Evolutionary conservation across 2,797 vertebrate species (phyloP).

Genomic region (Rousettus madagascariensis): DNA sequence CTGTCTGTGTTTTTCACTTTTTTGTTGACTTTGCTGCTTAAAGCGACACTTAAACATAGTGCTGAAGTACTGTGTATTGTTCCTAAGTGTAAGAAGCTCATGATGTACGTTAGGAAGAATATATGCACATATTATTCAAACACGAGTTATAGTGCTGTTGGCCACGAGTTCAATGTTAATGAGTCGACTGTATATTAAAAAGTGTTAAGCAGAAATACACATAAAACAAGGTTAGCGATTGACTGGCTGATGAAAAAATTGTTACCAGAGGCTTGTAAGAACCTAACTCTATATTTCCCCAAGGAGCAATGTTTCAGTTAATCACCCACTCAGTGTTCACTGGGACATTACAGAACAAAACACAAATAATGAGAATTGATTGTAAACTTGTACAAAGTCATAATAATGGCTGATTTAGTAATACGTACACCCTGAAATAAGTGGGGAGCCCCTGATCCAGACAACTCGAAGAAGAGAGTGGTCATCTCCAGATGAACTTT

Average conservation of each 20-base stretch:
- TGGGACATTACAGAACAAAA: not conserved
- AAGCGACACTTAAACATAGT: too few species aligned
- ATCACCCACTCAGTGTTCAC: too few species aligned
- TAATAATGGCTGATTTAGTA: not conserved
- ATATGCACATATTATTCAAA: not conserved
- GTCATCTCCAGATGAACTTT: not conserved
- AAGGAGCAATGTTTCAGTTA: not conserved
- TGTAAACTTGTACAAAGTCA: not conserved
- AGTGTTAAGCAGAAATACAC: not conserved
- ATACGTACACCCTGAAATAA: not conserved
- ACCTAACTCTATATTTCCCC: not conserved
- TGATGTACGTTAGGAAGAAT: not conserved
- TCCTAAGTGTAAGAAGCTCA: not conserved
- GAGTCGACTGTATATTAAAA: not conserved
- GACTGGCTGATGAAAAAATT: not conserved
- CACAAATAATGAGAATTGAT: too few species aligned
- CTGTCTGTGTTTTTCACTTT: not conserved
- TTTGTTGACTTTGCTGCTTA: not conserved
- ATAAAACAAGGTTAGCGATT: not conserved
- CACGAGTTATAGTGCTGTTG: not conserved
- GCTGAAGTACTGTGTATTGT: too few species aligned
- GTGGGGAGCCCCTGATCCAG: not conserved
- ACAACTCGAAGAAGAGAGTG: not conserved
- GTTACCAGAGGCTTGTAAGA: not conserved
- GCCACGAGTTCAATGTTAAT: not conserved